Evolutionary conservation across 2,113 vertebrate genomes (phyloP).

Genomic region (Upupa epops): DNA sequence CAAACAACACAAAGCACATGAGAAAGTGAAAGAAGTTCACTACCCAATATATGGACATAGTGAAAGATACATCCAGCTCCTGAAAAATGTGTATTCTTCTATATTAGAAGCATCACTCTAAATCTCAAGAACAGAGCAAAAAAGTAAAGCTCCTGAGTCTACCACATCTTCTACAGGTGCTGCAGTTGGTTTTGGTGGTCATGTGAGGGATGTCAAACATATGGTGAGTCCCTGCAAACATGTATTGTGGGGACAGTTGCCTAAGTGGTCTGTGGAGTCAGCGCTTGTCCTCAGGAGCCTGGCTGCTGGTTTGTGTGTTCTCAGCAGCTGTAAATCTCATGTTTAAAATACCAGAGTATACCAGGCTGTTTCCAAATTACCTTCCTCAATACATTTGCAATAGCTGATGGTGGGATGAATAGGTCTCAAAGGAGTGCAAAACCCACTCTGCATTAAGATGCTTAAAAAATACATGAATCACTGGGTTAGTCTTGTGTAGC

Average conservation of each 20-base stretch:
- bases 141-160: neutral
- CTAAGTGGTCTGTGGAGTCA: slow-evolving; percentile 19
- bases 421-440: slow-evolving; percentile 9
- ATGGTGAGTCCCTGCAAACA: neutral
- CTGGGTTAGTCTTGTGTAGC: neutral
- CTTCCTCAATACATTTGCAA: neutral
- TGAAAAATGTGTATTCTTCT: neutral
- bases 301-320: neutral
- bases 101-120: neutral
- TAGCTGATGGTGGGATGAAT: neutral
- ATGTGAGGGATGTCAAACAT: slow-evolving; percentile 4
- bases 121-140: neutral
- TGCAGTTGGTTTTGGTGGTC: neutral
- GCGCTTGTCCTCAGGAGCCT: slow-evolving; percentile 18
- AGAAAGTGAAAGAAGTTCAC: neutral
- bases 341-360: slow-evolving; percentile 14
- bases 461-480: neutral
- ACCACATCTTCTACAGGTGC: neutral
- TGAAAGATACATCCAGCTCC: neutral
- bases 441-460: neutral
- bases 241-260: neutral
- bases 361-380: neutral
- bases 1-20: neutral
- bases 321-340: slow-evolving; percentile 49
- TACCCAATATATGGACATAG: neutral